Evolutionary conservation across 1,140 invertebrate species (phyloP), one percentile per base, ranked within the genome.

Genomic region (Calliopsis andreniformis): DNA sequence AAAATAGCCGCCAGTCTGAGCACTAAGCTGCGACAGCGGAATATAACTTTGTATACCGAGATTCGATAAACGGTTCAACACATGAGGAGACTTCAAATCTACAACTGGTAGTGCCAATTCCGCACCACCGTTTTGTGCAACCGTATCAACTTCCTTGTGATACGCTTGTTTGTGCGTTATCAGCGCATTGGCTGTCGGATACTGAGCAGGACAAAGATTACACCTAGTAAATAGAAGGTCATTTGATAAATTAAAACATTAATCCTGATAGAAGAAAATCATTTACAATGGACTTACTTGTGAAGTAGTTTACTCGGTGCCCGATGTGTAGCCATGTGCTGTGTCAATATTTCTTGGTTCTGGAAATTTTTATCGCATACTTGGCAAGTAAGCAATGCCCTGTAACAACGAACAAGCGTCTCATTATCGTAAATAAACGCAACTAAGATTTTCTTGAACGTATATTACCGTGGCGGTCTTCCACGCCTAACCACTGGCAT

Each of bases 41-140:
- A 96, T 95, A 87, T 95, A 96, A 89, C 94, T 95, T 77, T 94
- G 94, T 78, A 96, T 95, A 55, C 96, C 96, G 70, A 96, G 90
- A 87, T 89, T 93, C 66, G 92, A 92, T 23, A 96, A 90, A 58
- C 94, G 93, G 77, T 93, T 93, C 16, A 95, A 85, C 43, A 94
- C 93, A 7, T 94, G 93, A 3, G 94, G 93, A 42, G 95, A 94
- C 68, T 95, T 95, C 2, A 96, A 87, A 87, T 96, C 95, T 8
- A 96, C 94, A 5, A 96, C 93, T 0, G 96, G 96, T 79, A 96
- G 90, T 0, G 95, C 95, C 47, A 96, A 89, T 80, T 96, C 95
- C 14, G 91, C 90, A 16, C 88, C 89, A 23, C 89, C 89, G 35
- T 90, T 92, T 68, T 90, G 85, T 56, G 87, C 49, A 23, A 86